Conservation (phyloP, 2,888 invertebrate species). For the Cephonodes hylas region DNA sequence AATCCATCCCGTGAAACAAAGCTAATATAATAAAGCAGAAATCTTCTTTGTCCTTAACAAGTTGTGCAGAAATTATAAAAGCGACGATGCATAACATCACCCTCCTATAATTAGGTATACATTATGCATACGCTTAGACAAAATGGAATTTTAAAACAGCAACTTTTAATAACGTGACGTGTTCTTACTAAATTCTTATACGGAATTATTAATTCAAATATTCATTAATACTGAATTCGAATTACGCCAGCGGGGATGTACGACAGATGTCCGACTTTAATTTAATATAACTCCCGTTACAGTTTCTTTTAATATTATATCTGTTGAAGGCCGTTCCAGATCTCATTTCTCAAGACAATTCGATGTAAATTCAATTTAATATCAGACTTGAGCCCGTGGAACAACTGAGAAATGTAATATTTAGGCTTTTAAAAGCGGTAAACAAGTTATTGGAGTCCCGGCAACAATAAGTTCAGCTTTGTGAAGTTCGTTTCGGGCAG, state of each 20-base stretch:
- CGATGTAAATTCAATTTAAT: constrained; percentile 61
- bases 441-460: constrained; percentile 40
- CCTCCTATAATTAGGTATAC: not conserved
- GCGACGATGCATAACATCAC: not conserved
- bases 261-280: constrained; percentile 76
- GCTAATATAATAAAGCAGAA: not conserved
- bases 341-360: constrained; percentile 51
- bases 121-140: constrained; percentile 6
- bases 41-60: not conserved
- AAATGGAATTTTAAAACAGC: constrained; percentile 13
- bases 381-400: constrained; percentile 37
- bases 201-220: constrained; percentile 56
- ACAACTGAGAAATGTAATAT: constrained; percentile 41
- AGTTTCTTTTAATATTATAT: constrained; percentile 69
- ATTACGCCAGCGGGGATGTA: constrained; percentile 50
- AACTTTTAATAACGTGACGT: constrained; percentile 22
- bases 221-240: constrained; percentile 65
- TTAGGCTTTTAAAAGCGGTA: constrained; percentile 37
- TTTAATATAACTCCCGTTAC: constrained; percentile 63
- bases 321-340: constrained; percentile 40
- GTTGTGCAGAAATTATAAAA: not conserved
- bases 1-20: not conserved
- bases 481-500: not conserved
- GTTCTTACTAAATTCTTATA: constrained; percentile 36
- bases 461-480: constrained; percentile 11